Base-by-base conservation (phyloP, 2,888 invertebrate genomes). In the Tetragnatha montana region DNA sequence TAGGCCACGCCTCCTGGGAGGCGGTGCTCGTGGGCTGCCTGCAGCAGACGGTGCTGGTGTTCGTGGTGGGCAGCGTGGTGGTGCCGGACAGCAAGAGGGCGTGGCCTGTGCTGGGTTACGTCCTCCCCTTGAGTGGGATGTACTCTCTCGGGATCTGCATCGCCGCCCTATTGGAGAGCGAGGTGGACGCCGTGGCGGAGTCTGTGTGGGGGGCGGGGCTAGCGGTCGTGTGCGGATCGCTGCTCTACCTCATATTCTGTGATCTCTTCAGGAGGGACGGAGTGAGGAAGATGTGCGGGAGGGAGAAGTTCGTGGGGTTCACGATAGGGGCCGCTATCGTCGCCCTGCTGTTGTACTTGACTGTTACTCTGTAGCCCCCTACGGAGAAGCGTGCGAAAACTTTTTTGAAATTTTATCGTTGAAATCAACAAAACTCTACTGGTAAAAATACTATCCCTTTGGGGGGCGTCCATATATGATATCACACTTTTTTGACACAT, bases 11-110 rank as follows among this genome's bases (percentile, higher is more conserved):
- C 17, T 70, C 95, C 1, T 96, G 96, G 95, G 96, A 96, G 93
- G 96, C 97, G 95, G 96, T 97, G 93, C 96, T 95, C 6, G 97
- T 97, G 0, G 95, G 97, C 0, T 95, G 96, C 0, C 96, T 96
- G 0, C 97, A 97, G 93, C 97, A 97, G 93, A 94, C 97, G 74
- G 96, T 97, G 47, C 96, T 97, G 90, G 97, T 97, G 0, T 97
- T 97, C 93, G 97, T 97, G 93, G 96, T 97, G 83, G 97, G 97
- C 6, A 95, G 97, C 71, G 97, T 97, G 93, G 94, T 97, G 79
- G 95, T 96, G 79, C 95, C 96, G 49, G 95, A 95, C 0, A 95
- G 95, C 0, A 22, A 81, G 6, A 70, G 60, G 6, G 6, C 81
- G 8, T 51, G 69, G 10, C 47, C 81, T 3, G 75, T 87, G 2